Conservation (phyloP, 2,797 vertebrate genomes). For the Acestrorhynchus altus region DNA sequence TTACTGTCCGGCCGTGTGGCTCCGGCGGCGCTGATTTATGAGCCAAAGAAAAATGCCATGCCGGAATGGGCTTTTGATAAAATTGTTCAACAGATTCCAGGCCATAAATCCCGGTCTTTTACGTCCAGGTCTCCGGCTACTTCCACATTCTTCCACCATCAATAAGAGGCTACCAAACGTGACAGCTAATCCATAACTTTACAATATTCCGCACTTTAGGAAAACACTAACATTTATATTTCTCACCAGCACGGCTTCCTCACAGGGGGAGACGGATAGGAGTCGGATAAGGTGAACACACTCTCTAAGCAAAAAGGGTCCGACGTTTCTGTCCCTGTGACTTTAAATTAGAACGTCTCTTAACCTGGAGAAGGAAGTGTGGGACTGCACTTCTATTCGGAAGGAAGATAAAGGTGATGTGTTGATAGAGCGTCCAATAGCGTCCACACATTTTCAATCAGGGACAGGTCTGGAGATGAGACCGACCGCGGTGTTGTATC, state of each 20-base stretch:
- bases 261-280: slow-evolving; percentile 22
- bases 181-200: slow-evolving; percentile 96
- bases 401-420: no score
- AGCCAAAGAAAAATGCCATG: slow-evolving; percentile 94
- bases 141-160: slow-evolving; percentile 97
- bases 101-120: slow-evolving; percentile 99
- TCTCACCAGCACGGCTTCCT: slow-evolving; percentile 65
- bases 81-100: slow-evolving; percentile 99
- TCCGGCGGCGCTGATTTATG: slow-evolving; percentile 95
- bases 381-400: no score
- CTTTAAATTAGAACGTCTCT: no score
- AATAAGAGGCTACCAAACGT: slow-evolving; percentile 90
- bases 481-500: no score
- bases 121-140: slow-evolving; percentile 92
- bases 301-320: no score
- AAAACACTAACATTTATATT: slow-evolving; percentile 86
- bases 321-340: no score
- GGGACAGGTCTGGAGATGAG: no score
- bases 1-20: slow-evolving; percentile 98
- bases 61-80: slow-evolving; percentile 99
- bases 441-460: no score
- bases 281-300: not conserved
- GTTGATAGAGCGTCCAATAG: no score
- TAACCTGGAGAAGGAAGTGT: no score
- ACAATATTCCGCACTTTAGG: slow-evolving; percentile 87